These are phyloP conservation scores for Montifringilla adamsi DNA, from an alignment of 2,113 vertebrate species.

Conservation along the genomic window DNA sequence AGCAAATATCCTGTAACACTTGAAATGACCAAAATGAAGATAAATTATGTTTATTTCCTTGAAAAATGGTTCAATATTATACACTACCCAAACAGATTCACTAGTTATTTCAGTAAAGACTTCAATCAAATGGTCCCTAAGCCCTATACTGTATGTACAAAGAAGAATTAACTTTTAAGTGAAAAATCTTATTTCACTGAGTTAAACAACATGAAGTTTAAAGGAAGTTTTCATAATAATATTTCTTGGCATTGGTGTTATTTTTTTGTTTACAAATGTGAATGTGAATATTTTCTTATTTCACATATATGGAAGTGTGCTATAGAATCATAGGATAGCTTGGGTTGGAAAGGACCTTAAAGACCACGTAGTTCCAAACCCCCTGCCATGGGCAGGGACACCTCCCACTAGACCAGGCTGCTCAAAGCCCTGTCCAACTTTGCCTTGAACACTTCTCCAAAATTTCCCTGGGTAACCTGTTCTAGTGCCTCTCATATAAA, in stretches of 20 bases:
- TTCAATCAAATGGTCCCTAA: not conserved
- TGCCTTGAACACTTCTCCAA: not conserved
- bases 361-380: fast-evolving
- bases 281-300: not conserved
- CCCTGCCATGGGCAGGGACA: not conserved
- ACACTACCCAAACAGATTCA: not conserved
- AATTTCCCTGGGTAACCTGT: not conserved
- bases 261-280: not conserved
- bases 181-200: not conserved
- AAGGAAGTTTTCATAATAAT: not conserved
- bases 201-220: not conserved
- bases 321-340: not conserved
- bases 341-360: not conserved
- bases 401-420: not conserved
- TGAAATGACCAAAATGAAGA: not conserved
- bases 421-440: not conserved
- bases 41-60: not conserved
- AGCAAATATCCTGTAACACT: not conserved
- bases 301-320: not conserved
- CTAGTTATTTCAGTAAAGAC: not conserved
- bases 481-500: not conserved
- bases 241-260: not conserved
- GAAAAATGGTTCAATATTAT: not conserved
- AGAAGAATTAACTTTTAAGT: not conserved
- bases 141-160: not conserved